phyloP scores from a whole-genome alignment of 2,888 invertebrate genomes.

The Lymantria dispar region DNA sequence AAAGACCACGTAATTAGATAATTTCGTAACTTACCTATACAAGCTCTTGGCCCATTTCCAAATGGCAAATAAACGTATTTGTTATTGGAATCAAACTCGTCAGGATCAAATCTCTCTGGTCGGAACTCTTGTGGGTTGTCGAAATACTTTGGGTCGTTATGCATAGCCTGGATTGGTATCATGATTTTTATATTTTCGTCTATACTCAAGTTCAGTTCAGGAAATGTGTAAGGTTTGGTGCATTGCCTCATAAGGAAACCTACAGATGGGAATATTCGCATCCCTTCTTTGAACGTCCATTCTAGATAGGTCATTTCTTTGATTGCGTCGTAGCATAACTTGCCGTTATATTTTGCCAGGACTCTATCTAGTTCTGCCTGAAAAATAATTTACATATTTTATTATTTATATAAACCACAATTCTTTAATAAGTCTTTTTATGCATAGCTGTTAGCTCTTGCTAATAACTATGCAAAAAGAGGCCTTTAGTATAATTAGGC shows the following conservation, averaged over 20 bases:
- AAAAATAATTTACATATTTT: not conserved
- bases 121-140: constrained; percentile 29
- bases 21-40: constrained; percentile 23
- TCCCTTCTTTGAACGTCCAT: constrained; percentile 40
- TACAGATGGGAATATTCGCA: constrained; percentile 41
- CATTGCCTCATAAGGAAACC: constrained; percentile 38
- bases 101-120: constrained; percentile 34
- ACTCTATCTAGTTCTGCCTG: constrained; percentile 47
- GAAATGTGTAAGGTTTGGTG: constrained; percentile 24
- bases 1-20: not conserved
- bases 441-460: no score
- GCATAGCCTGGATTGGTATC: constrained; percentile 28
- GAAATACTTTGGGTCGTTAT: constrained; percentile 29
- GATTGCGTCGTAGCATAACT: constrained; percentile 43
- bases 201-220: constrained; percentile 24
- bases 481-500: no score
- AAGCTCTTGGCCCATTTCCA: constrained; percentile 31
- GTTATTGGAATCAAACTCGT: constrained; percentile 14
- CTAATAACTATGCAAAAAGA: no score
- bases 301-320: constrained; percentile 44
- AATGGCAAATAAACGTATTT: constrained; percentile 32
- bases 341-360: constrained; percentile 36
- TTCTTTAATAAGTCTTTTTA: no score
- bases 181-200: constrained; percentile 13
- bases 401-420: not conserved